These are phyloP conservation scores for Bombyx huttoni DNA, from an alignment of 2,888 invertebrate species.

Conservation along the genomic window DNA sequence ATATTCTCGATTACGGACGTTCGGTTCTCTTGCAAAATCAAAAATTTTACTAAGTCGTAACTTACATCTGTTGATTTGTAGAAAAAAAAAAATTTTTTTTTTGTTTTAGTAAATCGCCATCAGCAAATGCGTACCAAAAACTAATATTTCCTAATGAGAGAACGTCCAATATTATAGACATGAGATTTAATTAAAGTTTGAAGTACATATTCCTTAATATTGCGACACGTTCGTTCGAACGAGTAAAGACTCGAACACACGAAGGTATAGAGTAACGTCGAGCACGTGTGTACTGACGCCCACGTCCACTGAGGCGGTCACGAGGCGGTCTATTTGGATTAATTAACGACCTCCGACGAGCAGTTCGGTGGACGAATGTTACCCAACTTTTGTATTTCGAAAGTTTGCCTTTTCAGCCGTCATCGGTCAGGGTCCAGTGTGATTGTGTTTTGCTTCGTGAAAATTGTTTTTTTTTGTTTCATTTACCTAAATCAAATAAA, in stretches of 20 bases:
- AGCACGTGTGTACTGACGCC: constrained; percentile 11
- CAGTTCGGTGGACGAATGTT: constrained; percentile 14
- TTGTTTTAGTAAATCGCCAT: too few relatives aligned
- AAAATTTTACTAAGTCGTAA: too few relatives aligned
- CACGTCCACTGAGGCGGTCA: constrained; percentile 12
- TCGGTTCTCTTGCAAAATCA: too few relatives aligned
- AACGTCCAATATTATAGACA: too few relatives aligned
- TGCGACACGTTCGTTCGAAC: neutral
- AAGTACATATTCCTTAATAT: neutral
- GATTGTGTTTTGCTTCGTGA: neutral
- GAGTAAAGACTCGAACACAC: neutral
- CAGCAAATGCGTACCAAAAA: too few relatives aligned
- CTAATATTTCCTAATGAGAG: too few relatives aligned
- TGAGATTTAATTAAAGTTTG: neutral
- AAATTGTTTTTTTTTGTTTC: neutral
- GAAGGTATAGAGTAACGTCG: constrained; percentile 8
- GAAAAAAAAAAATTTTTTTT: too few relatives aligned
- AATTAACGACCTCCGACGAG: constrained; percentile 24
- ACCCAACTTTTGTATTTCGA: constrained; percentile 12
- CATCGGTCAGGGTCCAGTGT: constrained; percentile 1
- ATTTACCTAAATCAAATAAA: neutral
- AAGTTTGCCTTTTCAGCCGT: neutral
- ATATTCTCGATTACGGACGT: too few relatives aligned
- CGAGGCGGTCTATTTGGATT: constrained; percentile 22
- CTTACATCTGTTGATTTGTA: too few relatives aligned